These are phyloP conservation scores for Pachyramphus minor DNA, from an alignment of 2,113 vertebrate genomes.

Conservation along the genomic window DNA sequence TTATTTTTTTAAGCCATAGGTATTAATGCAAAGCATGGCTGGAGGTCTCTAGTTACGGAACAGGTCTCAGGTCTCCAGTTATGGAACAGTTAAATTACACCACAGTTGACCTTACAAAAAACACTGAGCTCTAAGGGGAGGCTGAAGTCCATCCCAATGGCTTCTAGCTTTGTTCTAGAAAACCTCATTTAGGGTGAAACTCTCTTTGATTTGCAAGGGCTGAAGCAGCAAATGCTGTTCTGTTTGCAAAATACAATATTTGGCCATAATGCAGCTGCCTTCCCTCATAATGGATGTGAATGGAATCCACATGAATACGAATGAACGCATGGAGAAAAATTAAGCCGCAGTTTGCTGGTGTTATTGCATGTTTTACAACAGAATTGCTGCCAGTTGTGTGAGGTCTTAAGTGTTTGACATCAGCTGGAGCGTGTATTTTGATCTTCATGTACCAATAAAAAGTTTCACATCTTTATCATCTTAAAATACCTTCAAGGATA, in stretches of 20 bases:
- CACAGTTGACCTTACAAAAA: not conserved
- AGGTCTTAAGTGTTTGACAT: not conserved
- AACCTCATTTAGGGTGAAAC: not conserved
- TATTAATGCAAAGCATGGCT: not conserved
- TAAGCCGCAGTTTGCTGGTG: not conserved
- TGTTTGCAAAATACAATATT: not conserved
- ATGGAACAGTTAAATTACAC: not conserved
- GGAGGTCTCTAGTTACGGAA: not conserved
- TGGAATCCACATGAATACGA: not conserved
- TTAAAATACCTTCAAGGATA: not conserved
- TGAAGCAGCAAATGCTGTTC: not conserved
- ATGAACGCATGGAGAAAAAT: not conserved
- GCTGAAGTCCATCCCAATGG: not conserved
- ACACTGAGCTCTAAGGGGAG: not conserved
- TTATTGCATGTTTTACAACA: not conserved
- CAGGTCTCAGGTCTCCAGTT: not conserved
- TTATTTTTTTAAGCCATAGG: not conserved
- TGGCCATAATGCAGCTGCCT: conserved; percentile 42
- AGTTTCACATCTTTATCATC: not conserved
- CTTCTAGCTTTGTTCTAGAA: not conserved
- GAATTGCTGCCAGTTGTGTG: conserved; percentile 7
- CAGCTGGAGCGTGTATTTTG: not conserved
- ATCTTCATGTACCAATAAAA: not conserved
- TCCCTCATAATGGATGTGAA: not conserved
- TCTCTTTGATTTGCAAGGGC: not conserved